A percentile compares a stretch with the other conserved stretches of the same genome.
Conservation (phyloP, 2,113 vertebrate genomes). For the Porphyrio hochstetteri region DNA sequence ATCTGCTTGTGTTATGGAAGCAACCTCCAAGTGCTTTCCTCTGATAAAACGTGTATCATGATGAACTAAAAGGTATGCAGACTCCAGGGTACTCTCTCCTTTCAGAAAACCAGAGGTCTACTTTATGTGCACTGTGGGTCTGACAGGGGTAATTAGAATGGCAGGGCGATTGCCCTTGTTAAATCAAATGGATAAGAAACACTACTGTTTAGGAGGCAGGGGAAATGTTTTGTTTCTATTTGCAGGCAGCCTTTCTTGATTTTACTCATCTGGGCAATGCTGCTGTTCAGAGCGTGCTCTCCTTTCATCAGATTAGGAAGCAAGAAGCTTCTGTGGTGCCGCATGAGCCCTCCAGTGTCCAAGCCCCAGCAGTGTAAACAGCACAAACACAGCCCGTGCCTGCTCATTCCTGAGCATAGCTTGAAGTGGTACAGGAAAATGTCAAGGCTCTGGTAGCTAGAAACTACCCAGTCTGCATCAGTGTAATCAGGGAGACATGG, state of each 20-base stretch:
- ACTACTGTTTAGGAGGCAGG: not conserved
- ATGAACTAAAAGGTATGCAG: not conserved
- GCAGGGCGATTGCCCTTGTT: not conserved
- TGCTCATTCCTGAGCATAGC: not conserved
- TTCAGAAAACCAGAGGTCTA: not conserved
- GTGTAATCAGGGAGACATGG: rapidly evolving
- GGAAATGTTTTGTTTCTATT: not conserved
- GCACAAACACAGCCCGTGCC: not conserved
- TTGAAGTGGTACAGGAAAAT: not conserved
- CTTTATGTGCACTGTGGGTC: not conserved
- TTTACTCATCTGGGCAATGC: not conserved
- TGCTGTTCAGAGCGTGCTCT: not conserved
- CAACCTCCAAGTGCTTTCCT: not conserved
- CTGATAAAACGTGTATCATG: not conserved
- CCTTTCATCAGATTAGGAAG: not conserved
- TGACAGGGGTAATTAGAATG: not conserved
- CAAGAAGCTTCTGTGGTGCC: not conserved
- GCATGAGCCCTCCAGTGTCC: not conserved
- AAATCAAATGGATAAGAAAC: conserved; percentile 15
- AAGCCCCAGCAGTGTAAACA: not conserved
- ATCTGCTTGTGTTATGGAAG: not conserved
- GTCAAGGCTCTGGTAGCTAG: not conserved
- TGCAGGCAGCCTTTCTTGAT: not conserved
- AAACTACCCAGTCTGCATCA: not conserved
- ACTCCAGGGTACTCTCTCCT: not conserved